Percentiles rank a stretch among this genome's conserved stretches.
Evolutionary conservation across 2,888 invertebrate genomes (phyloP).

Genomic region (Spatulosminthurus flaviceps): DNA sequence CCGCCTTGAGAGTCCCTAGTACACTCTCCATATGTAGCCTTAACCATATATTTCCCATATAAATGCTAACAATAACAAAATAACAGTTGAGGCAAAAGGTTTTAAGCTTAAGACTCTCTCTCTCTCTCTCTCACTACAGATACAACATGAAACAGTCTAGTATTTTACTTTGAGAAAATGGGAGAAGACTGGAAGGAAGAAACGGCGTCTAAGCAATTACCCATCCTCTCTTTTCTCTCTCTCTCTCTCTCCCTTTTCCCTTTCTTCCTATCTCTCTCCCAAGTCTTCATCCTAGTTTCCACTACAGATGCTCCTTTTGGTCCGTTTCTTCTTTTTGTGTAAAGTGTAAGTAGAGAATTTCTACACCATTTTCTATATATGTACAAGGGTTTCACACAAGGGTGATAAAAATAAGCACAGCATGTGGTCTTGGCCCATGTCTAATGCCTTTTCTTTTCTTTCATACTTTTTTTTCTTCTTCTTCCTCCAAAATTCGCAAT

Average conservation of each 20-base stretch:
- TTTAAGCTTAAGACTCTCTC: neutral
- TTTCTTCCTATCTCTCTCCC: neutral
- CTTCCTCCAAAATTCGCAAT: no score
- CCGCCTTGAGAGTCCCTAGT: neutral
- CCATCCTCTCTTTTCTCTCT: no score
- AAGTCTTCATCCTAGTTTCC: neutral
- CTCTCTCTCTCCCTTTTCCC: neutral
- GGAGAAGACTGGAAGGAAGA: no score
- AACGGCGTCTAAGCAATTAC: no score
- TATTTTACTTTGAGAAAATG: no score
- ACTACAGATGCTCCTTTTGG: neutral
- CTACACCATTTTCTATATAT: neutral
- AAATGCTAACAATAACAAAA: neutral
- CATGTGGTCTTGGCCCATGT: conserved; percentile 30
- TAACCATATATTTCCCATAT: neutral
- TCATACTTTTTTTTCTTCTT: neutral
- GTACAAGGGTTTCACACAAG: neutral
- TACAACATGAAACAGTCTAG: no score
- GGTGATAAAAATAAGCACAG: conserved; percentile 30
- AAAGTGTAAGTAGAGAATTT: no score
- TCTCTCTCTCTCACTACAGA: neutral
- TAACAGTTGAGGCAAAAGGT: neutral
- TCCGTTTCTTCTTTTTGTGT: no score
- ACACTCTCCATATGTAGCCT: neutral
- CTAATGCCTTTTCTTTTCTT: neutral